Evolutionary conservation across 1,140 invertebrate genomes (phyloP).

Genomic region (Parapsyche elsis): DNA sequence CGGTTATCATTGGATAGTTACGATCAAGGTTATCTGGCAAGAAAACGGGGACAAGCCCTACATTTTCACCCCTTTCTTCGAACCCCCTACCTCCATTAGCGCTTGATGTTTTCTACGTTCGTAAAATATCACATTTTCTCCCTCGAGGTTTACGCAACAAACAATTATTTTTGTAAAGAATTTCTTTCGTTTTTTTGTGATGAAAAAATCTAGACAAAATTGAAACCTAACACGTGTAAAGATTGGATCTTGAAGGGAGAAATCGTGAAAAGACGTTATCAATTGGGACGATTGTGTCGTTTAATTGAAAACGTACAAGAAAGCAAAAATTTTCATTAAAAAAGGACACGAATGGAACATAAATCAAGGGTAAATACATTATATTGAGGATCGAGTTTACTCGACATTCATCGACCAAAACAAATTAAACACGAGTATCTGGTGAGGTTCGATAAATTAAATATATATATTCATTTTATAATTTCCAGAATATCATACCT

Average conservation of each 20-base stretch:
- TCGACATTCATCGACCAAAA: too few species aligned
- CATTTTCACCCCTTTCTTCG: not conserved
- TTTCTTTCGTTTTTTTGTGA: not conserved
- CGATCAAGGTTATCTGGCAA: conserved; percentile 2
- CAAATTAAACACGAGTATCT: too few species aligned
- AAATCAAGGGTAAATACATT: too few species aligned
- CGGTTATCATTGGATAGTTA: not conserved
- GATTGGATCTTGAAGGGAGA: not conserved
- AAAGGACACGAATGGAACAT: too few species aligned
- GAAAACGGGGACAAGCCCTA: not conserved
- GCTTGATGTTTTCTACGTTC: not conserved
- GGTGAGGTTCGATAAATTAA: too few species aligned
- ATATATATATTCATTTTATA: too few species aligned
- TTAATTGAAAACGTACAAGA: conserved; percentile 20
- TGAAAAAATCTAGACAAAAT: not conserved
- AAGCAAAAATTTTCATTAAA: too few species aligned
- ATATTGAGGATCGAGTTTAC: too few species aligned
- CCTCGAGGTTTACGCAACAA: not conserved
- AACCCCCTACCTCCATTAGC: not conserved
- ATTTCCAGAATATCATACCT: too few species aligned
- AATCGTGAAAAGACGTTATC: not conserved
- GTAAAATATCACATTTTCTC: not conserved
- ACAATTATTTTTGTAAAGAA: not conserved
- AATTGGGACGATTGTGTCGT: conserved; percentile 22
- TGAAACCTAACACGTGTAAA: conserved; percentile 16